Evolutionary conservation across 2,797 vertebrate genomes (phyloP).

Genomic region (Premnoplex brunnescens): DNA sequence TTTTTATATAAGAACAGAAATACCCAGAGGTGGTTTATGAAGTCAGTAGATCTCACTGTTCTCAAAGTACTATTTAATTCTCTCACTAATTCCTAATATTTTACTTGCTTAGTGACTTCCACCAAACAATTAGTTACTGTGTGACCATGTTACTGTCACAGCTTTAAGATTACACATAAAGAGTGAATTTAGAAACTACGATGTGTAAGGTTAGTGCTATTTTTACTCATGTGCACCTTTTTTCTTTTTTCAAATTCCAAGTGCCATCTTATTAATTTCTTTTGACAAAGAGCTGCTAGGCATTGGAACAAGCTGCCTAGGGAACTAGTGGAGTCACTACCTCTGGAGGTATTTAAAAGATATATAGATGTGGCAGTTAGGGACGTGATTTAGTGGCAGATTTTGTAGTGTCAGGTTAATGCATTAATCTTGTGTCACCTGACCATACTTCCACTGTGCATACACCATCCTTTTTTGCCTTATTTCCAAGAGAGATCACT

Average conservation of each 20-base stretch:
- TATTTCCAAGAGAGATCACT: neutral
- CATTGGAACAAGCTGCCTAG: neutral
- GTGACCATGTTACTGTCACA: neutral
- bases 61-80: neutral
- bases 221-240: neutral
- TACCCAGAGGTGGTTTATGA: neutral
- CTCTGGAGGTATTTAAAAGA: neutral
- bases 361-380: neutral
- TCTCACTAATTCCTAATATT: neutral
- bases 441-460: neutral
- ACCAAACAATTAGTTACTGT: neutral
- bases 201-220: neutral
- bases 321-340: neutral
- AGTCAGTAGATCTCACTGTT: neutral
- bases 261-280: neutral
- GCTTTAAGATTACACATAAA: neutral
- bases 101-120: neutral
- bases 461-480: neutral
- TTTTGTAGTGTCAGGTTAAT: neutral
- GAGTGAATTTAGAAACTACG: neutral
- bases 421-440: neutral
- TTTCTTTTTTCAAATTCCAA: neutral
- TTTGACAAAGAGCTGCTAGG: neutral
- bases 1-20: neutral
- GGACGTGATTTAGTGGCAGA: neutral